Evolutionary conservation across 2,113 vertebrate genomes (phyloP), one percentile per base, ranked within the genome.

Genomic region (Chauna torquata): DNA sequence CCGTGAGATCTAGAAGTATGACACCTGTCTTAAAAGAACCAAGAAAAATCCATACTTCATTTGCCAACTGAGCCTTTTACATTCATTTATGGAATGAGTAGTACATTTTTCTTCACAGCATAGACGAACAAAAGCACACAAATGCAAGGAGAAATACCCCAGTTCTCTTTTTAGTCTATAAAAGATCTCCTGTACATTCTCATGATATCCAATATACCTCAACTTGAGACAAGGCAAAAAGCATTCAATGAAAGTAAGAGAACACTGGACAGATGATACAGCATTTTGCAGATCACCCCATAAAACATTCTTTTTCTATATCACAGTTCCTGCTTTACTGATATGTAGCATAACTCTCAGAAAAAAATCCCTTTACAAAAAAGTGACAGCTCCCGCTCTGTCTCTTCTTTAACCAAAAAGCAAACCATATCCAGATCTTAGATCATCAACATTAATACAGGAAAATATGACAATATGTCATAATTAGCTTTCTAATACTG

Each of bases 161-260:
- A 1, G 7, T 47, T 52, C 20, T n/a, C 59, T 52, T 16, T 45
- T 11, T 58, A 62, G 15, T 20, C 25, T 38, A 81, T 13, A 54
- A 42, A 40, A 80, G 13, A 79, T n/a, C n/a, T 42, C 14, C n/a
- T 65, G 12, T 38, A 13, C 4, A n/a, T 17, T 69, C 90, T 45
- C 11, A 54, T 5, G 11, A 70, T 23, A 61, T 44, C 4, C 0
- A 1, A 72, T 30, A 50, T 0, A 68, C 16, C 19, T 71, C 28
- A 76, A 78, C 94, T 23, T 47, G 12, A 52, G n/a, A 16, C 47
- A 79, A 61, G 11, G 8, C 27, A 30, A 82, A 34, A 82, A 58
- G 1, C 34, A 54, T 20, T 75, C 13, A 36, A 5, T 22, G 10
- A 92, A 93, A n/a, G n/a, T n/a, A n/a, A n/a, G n/a, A n/a, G n/a